Conservation (phyloP, 2,888 invertebrate species). For the Chaitophorus viminalis region DNA sequence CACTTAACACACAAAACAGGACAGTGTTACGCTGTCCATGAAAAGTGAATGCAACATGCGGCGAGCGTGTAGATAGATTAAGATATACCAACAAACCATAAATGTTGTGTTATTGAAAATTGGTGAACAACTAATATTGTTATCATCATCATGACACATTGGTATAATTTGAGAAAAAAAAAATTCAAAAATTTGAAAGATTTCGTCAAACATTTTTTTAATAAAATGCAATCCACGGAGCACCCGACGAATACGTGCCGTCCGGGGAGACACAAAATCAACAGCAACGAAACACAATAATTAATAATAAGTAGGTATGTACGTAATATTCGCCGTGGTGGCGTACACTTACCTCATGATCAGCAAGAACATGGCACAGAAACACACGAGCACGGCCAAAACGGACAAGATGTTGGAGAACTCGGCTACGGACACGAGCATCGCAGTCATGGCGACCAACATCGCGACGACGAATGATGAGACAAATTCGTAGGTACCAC, state of each 20-base stretch:
- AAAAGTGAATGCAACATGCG: constrained; percentile 47
- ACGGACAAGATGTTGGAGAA: constrained; percentile 81
- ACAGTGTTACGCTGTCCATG: constrained; percentile 28
- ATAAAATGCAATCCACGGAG: no score
- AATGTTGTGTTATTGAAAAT: constrained; percentile 22
- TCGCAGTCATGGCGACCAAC: constrained; percentile 70
- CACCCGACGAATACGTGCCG: no score
- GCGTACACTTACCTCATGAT: constrained; percentile 74
- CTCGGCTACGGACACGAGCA: constrained; percentile 77
- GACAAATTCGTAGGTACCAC: no score
- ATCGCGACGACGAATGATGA: constrained; percentile 67
- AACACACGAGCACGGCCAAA: constrained; percentile 77
- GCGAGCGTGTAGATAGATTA: not conserved
- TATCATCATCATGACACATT: no score
- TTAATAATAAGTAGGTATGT: no score
- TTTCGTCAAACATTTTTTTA: no score
- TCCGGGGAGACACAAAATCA: no score
- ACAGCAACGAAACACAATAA: no score
- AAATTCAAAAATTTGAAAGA: no score
- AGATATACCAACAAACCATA: not conserved
- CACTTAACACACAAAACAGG: not conserved
- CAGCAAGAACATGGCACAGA: constrained; percentile 80
- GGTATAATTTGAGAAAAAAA: no score
- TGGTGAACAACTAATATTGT: no score
- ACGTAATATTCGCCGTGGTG: no score